Evolutionary conservation across 2,888 invertebrate genomes (phyloP), one percentile per base, ranked within the genome.

Genomic region (Protonemura montana): DNA sequence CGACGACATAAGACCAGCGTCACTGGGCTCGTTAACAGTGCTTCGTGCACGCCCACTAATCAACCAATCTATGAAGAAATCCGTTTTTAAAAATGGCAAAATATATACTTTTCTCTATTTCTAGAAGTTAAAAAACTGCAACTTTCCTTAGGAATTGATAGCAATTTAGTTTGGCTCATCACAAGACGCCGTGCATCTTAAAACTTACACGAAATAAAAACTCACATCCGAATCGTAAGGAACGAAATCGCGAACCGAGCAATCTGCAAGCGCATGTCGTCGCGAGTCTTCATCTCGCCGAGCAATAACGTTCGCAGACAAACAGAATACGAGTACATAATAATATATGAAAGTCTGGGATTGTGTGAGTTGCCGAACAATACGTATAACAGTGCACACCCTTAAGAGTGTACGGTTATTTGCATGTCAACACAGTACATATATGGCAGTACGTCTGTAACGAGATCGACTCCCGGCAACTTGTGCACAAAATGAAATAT

Each of bases 401-500:
- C 59, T 59, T 16, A 59, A 59, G 59, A 35, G 10, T 35, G 10
- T 59, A 59, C 13, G 59, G 59, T 84, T 84, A 84, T 87, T 85
- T 87, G 85, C 87, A 85, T 87, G 85, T 87, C 42, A 87, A 87
- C 59, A 87, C 82, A 85, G 82, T 82, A 85, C 85, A 82, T 82
- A 87, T 85, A 76, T 82, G 42, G 29, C 86, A 80, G n/a, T n/a
- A n/a, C 30, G 28, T 26, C 80, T 41, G 59, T 84, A 84, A 84
- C 41, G 25, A 83, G 35, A 83, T 83, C 82, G 35, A 83, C 30
- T 83, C 84, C 10, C 35, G 35, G 59, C 13, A 59, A 59, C 16
- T 59, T 59, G 59, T 27, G 28, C 10, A 83, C 41, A 76, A 76
- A 76, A 59, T 76, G 84, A 84, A 84, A 84, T 84, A 84, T 84